A percentile compares a stretch with the other conserved stretches of the same genome.
phyloP scores from a whole-genome alignment of 1,140 invertebrate genomes.

The Belonocnema kinseyi region DNA sequence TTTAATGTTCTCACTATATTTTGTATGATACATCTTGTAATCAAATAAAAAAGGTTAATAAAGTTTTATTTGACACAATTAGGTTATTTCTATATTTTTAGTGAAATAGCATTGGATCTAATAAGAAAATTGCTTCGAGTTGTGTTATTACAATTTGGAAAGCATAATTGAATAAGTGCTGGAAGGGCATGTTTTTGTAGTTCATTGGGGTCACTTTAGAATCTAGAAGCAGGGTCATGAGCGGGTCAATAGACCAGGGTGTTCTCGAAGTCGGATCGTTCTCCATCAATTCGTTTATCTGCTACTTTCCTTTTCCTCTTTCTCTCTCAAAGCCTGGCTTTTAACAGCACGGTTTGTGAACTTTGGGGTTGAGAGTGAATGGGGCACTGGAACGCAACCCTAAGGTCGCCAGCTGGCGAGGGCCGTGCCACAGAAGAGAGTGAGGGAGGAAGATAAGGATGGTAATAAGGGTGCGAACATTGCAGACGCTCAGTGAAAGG shows the following conservation, averaged over 20 bases:
- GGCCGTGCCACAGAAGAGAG: conserved; percentile 19
- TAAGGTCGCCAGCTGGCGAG: conserved; percentile 42
- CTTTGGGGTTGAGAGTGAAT: conserved; percentile 48
- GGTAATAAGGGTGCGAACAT: conserved; percentile 43
- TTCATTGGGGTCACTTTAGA: conserved; percentile 15
- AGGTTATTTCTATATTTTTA: no score
- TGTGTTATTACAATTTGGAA: neutral
- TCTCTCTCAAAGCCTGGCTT: conserved; percentile 38
- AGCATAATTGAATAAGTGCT: neutral
- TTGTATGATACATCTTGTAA: no score
- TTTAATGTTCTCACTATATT: no score
- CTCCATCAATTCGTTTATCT: conserved; percentile 24
- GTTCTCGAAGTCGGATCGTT: conserved; percentile 18
- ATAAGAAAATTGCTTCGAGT: neutral
- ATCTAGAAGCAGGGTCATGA: conserved; percentile 27
- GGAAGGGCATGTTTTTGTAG: neutral
- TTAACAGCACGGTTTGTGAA: conserved; percentile 46
- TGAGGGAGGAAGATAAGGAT: conserved; percentile 42
- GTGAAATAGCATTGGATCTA: no score
- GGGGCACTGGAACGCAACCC: conserved; percentile 51
- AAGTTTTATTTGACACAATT: no score
- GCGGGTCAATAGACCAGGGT: conserved; percentile 13
- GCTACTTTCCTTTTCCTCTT: conserved; percentile 1
- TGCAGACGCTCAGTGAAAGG: conserved; percentile 12
- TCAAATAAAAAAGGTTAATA: no score